A percentile compares a stretch with the other conserved stretches of the same genome.
Conservation (phyloP, 2,888 invertebrate species). For the Erpobdella octoculata region DNA sequence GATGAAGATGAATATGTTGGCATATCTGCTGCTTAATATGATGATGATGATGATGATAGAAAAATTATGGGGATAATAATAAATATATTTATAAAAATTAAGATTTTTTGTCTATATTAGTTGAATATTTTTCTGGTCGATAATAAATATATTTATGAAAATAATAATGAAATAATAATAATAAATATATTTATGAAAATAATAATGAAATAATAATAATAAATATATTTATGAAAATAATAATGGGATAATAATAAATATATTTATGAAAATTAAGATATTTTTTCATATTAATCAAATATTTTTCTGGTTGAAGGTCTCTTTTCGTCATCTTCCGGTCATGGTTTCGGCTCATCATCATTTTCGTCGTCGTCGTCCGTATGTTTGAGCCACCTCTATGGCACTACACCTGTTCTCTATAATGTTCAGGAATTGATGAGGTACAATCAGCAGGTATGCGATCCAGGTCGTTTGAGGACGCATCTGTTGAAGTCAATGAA, state of each 20-base stretch:
- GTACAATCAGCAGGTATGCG: background rate
- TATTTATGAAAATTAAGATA: background rate
- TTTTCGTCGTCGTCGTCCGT: background rate
- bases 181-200: background rate
- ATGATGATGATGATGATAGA: too few relatives aligned
- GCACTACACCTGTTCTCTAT: background rate
- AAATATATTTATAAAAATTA: too few relatives aligned
- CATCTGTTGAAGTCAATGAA: conserved; percentile 11
- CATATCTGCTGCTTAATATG: too few relatives aligned
- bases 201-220: background rate
- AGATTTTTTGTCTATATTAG: too few relatives aligned
- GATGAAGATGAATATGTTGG: too few relatives aligned
- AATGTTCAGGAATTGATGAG: conserved; percentile 19
- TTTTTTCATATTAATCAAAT: background rate
- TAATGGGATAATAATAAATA: background rate
- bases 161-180: background rate
- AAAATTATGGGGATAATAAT: too few relatives aligned
- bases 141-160: too few relatives aligned
- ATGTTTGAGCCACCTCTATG: background rate
- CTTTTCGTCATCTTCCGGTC: too few relatives aligned
- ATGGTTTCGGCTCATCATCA: background rate
- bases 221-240: background rate
- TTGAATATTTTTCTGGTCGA: too few relatives aligned
- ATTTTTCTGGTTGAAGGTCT: too few relatives aligned
- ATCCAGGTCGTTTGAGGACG: background rate